A percentile compares a stretch with the other conserved stretches of the same genome.
These are phyloP conservation scores for Meles meles DNA, from an alignment of 2,113 vertebrate genomes.

Conservation along the genomic window DNA sequence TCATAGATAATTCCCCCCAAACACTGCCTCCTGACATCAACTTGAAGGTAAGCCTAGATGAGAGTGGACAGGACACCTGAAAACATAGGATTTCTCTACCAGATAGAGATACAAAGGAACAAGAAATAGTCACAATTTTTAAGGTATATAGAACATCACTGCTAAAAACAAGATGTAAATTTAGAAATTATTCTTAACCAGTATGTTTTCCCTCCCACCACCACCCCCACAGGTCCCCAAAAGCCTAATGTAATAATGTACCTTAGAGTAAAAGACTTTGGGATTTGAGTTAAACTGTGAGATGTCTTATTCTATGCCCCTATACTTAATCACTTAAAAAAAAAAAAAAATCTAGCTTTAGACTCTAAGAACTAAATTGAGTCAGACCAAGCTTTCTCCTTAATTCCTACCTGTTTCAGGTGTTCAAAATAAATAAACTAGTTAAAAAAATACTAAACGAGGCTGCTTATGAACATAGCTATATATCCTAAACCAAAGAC, in stretches of 20 bases:
- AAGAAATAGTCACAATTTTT: not conserved
- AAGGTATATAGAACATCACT: not conserved
- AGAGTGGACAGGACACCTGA: not conserved
- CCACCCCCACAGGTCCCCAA: not conserved
- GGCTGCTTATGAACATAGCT: not conserved
- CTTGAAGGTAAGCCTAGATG: not conserved
- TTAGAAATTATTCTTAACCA: conserved; percentile 24
- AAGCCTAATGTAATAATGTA: not conserved
- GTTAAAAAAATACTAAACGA: not conserved
- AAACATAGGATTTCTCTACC: not conserved
- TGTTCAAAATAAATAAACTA: not conserved
- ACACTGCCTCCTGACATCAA: not conserved
- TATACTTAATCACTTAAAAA: not conserved
- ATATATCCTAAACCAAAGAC: not conserved
- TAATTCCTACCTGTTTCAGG: not conserved
- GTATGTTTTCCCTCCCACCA: not conserved
- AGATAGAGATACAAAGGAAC: not conserved
- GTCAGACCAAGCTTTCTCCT: conserved; percentile 14
- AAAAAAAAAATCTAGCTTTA: not conserved
- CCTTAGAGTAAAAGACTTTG: not conserved
- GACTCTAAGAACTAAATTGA: conserved; percentile 12
- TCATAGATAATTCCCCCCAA: not conserved
- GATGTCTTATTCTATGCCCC: not conserved
- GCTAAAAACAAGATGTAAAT: conserved; percentile 16
- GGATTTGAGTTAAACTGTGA: not conserved